Evolutionary conservation across 2,113 vertebrate species (phyloP), one percentile per base, ranked within the genome.

Genomic region (Seriola quinqueradiata): DNA sequence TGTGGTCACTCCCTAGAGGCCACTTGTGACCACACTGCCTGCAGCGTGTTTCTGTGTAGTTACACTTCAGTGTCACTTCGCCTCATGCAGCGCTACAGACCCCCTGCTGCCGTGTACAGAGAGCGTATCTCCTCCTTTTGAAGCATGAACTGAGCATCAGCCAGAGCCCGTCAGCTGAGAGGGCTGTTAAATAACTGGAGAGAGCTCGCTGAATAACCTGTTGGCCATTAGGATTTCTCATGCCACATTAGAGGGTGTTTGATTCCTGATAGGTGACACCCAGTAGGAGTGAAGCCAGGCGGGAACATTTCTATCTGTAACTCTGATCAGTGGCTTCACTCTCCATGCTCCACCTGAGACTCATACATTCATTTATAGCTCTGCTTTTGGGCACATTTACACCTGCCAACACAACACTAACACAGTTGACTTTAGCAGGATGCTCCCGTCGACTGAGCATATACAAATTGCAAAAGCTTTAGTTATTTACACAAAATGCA

Each of bases 211-310:
- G 70, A 84, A 83, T 78, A 81, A 89, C 72, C 75, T 75, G 82
- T 23, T 66, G 81, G 52, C 67, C 84, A 74, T 70, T 58, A 32
- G 65, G 74, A 60, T 75, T 81, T 76, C 79, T 86, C 64, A 16
- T 81, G 77, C 80, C 46, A 60, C 77, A 75, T 82, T 76, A 83
- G 46, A 61, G 68, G 82, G 81, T 66, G 90, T 88, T 89, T 89
- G 75, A 92, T 86, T 87, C 65, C 81, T 63, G 84, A 85, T 25
- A 83, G 69, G 46, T 61, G 81, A 92, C 70, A 89, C 81, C 75
- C 66, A 36, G 55, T 5, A 16, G 77, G 64, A 59, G 48, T 1
- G 23, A 1, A 4, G 70, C 74, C 79, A 79, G 58, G 70, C 50
- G 75, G 69, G 85, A 82, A 66, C 42, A 0, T 54, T 71, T 75